A percentile compares a stretch with the other conserved stretches of the same genome.
phyloP scores from a whole-genome alignment of 64 coral and sea anemone genomes.

The Actinia tenebrosa region DNA sequence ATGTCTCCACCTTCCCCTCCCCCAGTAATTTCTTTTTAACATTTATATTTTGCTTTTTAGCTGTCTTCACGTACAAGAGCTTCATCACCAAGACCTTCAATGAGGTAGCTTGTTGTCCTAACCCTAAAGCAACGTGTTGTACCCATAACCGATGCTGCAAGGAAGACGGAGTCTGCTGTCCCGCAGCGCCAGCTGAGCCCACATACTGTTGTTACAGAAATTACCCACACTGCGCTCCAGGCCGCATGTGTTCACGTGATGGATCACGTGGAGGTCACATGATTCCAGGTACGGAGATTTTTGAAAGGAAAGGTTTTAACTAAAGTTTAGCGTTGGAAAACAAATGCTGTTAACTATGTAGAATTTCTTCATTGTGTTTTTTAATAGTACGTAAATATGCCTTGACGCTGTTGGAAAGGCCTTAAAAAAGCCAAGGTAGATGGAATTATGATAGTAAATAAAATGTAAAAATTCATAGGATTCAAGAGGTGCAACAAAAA shows the following conservation, averaged over 20 bases:
- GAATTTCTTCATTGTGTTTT: no score
- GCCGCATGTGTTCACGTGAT: slow-evolving; percentile 29
- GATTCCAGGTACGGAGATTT: slow-evolving; percentile 19
- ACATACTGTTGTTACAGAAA: slow-evolving; percentile 60
- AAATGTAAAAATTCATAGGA: no score
- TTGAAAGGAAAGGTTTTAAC: background rate
- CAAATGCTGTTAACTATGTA: no score
- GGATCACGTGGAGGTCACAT: slow-evolving; percentile 35
- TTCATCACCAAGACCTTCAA: slow-evolving; percentile 65
- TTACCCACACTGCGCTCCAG: slow-evolving; percentile 50
- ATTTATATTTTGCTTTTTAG: slow-evolving; percentile 13
- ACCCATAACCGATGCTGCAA: slow-evolving; percentile 61
- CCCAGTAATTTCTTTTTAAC: background rate
- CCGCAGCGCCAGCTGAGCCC: slow-evolving; percentile 58
- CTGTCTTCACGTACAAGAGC: slow-evolving; percentile 45
- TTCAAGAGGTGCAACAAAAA: no score
- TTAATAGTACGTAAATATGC: no score
- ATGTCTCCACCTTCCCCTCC: background rate
- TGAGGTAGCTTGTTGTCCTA: slow-evolving; percentile 60
- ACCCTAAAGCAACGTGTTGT: slow-evolving; percentile 53
- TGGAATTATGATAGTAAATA: no score
- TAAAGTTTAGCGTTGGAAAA: background rate
- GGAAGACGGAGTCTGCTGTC: slow-evolving; percentile 57
- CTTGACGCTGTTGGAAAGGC: no score
- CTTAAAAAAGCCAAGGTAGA: no score